Evolutionary conservation across 1,140 invertebrate genomes (phyloP).

Genomic region (Melanaphis sacchari): DNA sequence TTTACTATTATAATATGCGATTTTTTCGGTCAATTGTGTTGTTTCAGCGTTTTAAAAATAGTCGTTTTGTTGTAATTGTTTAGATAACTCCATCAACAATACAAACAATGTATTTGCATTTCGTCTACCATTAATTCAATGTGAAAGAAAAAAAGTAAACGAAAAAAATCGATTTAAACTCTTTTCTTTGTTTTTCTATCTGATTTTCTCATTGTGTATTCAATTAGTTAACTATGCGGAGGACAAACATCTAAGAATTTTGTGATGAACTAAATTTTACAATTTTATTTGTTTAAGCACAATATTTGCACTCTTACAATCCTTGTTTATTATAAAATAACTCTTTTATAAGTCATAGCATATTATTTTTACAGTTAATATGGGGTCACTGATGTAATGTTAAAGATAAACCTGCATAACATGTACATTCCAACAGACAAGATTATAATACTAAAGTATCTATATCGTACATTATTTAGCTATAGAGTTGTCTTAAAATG

Average conservation of each 20-base stretch:
- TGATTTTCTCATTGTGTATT: neutral
- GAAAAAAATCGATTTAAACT: neutral
- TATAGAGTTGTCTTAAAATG: neutral
- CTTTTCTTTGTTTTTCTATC: neutral
- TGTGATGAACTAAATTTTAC: neutral
- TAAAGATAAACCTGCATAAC: neutral
- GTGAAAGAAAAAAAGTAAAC: neutral
- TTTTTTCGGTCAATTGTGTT: neutral
- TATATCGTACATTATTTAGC: neutral
- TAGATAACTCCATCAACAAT: neutral
- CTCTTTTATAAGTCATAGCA: neutral
- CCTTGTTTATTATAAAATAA: neutral
- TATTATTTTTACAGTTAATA: neutral
- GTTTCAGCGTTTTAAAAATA: neutral
- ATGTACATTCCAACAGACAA: neutral
- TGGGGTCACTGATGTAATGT: neutral
- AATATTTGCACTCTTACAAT: neutral
- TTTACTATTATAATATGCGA: neutral
- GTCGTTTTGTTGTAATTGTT: neutral
- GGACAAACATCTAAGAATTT: neutral
- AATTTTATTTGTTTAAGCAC: conserved; percentile 6
- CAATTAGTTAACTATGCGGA: neutral
- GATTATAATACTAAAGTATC: neutral
- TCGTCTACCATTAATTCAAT: neutral
- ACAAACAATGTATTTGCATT: neutral